These are phyloP conservation scores for Labeo calbasu DNA, from an alignment of 2,797 vertebrate species.

Conservation along the genomic window DNA sequence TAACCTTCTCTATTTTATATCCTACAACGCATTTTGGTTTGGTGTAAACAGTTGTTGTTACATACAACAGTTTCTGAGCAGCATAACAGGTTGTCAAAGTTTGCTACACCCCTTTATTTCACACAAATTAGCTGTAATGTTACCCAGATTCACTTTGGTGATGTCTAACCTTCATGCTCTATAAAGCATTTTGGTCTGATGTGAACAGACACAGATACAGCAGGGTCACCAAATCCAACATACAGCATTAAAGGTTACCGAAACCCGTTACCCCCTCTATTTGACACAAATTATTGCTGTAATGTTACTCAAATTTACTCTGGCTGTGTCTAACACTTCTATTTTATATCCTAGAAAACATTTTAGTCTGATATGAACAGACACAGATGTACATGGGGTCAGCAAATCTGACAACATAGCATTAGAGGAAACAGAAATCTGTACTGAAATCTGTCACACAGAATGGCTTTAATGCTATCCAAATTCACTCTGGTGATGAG, in stretches of 20 bases:
- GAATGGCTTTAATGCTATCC: background rate
- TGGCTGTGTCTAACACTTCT: background rate
- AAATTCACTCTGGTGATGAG: background rate
- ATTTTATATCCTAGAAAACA: background rate
- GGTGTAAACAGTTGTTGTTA: background rate
- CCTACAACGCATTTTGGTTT: background rate
- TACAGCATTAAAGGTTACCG: background rate
- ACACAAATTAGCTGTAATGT: background rate
- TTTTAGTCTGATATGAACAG: background rate
- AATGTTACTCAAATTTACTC: background rate
- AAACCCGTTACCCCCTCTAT: background rate
- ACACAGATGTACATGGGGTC: background rate
- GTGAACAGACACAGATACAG: background rate
- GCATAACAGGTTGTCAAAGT: background rate
- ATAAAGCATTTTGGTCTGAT: background rate
- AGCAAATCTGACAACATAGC: background rate
- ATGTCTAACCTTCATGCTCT: background rate
- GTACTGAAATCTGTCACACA: background rate
- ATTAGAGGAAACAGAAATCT: background rate
- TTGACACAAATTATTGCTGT: background rate
- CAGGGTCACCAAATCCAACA: conserved; percentile 4
- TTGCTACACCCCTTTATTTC: background rate
- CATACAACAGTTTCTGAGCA: background rate
- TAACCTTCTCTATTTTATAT: background rate
- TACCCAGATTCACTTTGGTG: background rate